Evolutionary conservation across 30 jellyfish, hydroid and myxozoan genomes (phyloP).

Genomic region (Pseudorhiza aurosa): DNA sequence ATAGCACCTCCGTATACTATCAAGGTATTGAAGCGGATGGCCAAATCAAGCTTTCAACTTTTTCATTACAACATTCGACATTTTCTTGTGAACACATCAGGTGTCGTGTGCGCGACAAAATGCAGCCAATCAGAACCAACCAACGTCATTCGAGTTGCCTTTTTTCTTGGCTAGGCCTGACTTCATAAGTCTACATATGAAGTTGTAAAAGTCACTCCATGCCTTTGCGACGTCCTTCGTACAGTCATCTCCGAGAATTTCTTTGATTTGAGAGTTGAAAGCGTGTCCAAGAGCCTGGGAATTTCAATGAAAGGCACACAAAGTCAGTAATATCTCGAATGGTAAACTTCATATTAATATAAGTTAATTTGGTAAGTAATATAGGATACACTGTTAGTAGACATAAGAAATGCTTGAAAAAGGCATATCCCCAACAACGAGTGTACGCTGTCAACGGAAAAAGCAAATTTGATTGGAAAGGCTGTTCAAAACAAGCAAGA

Average conservation of each 20-base stretch:
- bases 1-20: too few relatives aligned
- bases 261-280: constrained; percentile 21
- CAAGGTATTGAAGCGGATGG: too few relatives aligned
- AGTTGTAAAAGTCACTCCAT: constrained; percentile 73
- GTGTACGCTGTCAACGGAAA: too few relatives aligned
- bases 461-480: too few relatives aligned
- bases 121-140: constrained; percentile 1
- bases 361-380: not conserved
- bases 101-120: too few relatives aligned
- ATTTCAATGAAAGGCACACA: not conserved
- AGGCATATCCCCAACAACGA: not conserved
- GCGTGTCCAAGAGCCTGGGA: constrained; percentile 79
- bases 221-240: constrained; percentile 65
- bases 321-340: not conserved
- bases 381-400: not conserved
- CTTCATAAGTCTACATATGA: constrained; percentile 80
- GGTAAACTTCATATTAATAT: not conserved
- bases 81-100: too few relatives aligned
- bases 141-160: not conserved
- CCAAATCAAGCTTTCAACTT: too few relatives aligned
- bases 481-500: too few relatives aligned
- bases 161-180: constrained; percentile 58
- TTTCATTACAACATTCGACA: too few relatives aligned
- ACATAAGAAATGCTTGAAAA: not conserved
- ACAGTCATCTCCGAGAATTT: constrained; percentile 47